These are phyloP conservation scores for Oophaga pumilio DNA, from an alignment of 2,113 vertebrate genomes.

Conservation along the genomic window DNA sequence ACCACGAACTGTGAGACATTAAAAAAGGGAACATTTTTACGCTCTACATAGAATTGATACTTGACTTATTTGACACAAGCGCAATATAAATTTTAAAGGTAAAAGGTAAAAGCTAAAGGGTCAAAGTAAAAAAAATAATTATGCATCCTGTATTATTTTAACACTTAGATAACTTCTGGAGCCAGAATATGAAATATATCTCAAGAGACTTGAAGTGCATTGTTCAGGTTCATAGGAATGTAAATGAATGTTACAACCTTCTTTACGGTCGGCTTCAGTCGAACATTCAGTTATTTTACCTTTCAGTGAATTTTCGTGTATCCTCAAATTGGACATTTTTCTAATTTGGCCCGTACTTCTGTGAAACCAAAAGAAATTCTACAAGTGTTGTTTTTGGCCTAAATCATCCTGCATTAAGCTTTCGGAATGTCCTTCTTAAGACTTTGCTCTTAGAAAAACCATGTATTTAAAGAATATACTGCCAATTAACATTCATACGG, in stretches of 20 bases:
- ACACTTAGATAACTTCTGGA: background rate
- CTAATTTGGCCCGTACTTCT: constrained; percentile 28
- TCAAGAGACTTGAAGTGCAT: background rate
- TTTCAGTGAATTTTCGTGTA: constrained; percentile 20
- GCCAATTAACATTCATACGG: constrained; percentile 32
- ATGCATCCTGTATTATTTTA: background rate
- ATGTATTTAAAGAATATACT: constrained; percentile 14
- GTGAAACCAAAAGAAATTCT: constrained; percentile 38
- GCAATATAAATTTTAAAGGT: background rate
- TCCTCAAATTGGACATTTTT: constrained; percentile 37
- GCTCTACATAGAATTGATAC: background rate
- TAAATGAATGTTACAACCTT: constrained; percentile 16
- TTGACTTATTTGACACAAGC: background rate
- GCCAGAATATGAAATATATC: constrained; percentile 7
- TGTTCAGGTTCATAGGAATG: constrained; percentile 42
- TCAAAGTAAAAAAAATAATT: constrained; percentile 18
- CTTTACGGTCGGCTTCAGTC: constrained; percentile 33
- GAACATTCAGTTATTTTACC: constrained; percentile 39
- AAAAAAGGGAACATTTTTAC: background rate
- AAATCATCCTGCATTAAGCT: background rate
- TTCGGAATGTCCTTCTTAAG: constrained; percentile 13
- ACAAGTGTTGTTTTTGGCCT: constrained; percentile 50
- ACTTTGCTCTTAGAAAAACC: constrained; percentile 23
- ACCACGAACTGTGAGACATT: background rate
- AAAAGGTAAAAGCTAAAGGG: background rate